Evolutionary conservation across 2,113 vertebrate genomes (phyloP).

Genomic region (Lepidothrix coronata): DNA sequence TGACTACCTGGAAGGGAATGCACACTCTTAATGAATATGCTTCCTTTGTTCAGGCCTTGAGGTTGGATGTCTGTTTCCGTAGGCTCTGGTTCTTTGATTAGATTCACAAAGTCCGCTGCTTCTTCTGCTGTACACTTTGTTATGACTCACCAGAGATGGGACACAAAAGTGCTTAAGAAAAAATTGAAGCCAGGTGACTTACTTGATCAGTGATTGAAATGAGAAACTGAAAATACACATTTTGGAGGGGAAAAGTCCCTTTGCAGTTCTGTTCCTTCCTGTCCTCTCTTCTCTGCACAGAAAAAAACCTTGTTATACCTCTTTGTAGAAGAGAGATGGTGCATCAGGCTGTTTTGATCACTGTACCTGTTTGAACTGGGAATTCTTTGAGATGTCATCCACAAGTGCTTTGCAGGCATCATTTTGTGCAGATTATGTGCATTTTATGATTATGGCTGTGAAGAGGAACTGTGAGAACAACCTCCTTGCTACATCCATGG

Average conservation of each 20-base stretch:
- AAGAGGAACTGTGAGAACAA: background rate
- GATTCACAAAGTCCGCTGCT: background rate
- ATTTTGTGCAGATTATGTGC: background rate
- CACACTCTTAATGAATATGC: background rate
- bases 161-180: background rate
- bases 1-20: background rate
- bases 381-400: background rate
- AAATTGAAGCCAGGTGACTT: background rate
- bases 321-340: background rate
- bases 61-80: background rate
- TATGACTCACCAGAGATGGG: background rate
- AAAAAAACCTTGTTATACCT: background rate
- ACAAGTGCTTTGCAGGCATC: background rate
- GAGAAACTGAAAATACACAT: background rate
- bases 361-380: background rate
- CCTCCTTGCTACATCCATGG: rapidly evolving
- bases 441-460: background rate
- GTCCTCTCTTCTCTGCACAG: background rate
- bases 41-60: background rate
- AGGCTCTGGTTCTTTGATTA: background rate
- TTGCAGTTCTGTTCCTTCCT: background rate
- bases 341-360: conserved; percentile 11
- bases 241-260: background rate
- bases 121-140: background rate
- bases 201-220: background rate